Percentiles rank a stretch among this genome's conserved stretches.
These are phyloP conservation scores for Lissocephala sabroskyi DNA, from an alignment of 2,888 invertebrate species.

Conservation along the genomic window DNA sequence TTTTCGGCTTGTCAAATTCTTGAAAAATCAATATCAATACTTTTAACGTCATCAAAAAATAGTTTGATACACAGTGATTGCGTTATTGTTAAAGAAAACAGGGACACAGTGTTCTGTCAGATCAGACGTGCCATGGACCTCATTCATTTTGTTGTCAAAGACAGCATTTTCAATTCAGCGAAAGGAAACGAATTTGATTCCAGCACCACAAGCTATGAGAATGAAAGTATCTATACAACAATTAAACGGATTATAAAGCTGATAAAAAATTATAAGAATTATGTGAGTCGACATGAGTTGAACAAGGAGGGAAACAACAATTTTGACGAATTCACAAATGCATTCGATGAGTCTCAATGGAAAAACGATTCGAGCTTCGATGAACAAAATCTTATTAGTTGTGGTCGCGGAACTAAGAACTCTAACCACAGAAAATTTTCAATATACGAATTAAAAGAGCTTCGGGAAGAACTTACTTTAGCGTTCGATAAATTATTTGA, in stretches of 20 bases:
- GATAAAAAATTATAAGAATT: constrained; percentile 75
- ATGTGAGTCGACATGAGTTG: constrained; percentile 43
- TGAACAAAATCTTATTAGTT: constrained; percentile 29
- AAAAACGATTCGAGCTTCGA: constrained; percentile 2
- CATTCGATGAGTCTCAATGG: constrained; percentile 41
- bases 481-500: constrained; percentile 94
- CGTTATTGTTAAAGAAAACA: constrained; percentile 91
- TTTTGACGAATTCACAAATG: constrained; percentile 36
- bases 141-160: constrained; percentile 97
- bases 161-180: constrained; percentile 87
- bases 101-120: constrained; percentile 98
- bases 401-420: constrained; percentile 42
- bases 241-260: constrained; percentile 86
- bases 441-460: constrained; percentile 52
- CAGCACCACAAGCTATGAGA: constrained; percentile 63
- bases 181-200: constrained; percentile 60
- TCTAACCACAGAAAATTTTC: constrained; percentile 65
- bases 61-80: constrained; percentile 96
- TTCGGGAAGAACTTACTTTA: constrained; percentile 85
- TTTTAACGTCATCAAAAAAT: constrained; percentile 96
- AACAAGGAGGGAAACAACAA: constrained; percentile 47
- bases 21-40: constrained; percentile 96
- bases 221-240: constrained; percentile 83
- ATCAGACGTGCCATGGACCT: constrained; percentile 98
- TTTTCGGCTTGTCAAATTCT: constrained; percentile 95